Evolutionary conservation across 2,113 vertebrate genomes (phyloP).

Genomic region (Brachyistius frenatus): DNA sequence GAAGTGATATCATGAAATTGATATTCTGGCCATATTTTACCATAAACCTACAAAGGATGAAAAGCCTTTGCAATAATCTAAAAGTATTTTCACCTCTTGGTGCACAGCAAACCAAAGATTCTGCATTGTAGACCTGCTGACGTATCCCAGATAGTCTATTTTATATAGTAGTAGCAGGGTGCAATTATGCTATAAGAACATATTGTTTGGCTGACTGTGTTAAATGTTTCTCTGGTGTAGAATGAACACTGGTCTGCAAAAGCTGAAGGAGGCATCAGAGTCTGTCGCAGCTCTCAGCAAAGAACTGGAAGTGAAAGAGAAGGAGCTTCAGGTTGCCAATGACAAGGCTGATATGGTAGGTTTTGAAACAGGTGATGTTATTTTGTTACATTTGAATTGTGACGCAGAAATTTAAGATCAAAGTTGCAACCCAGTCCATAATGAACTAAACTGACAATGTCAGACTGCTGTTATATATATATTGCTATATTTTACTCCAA

Average conservation of each 20-base stretch:
- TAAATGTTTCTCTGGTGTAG: constrained; percentile 70
- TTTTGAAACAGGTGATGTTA: neutral
- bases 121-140: neutral
- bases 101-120: neutral
- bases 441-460: neutral
- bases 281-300: constrained; percentile 92
- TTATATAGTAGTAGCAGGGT: neutral
- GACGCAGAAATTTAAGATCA: neutral
- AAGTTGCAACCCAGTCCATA: neutral
- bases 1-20: constrained; percentile 11
- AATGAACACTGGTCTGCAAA: constrained; percentile 95
- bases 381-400: neutral
- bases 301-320: constrained; percentile 94
- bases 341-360: constrained; percentile 93
- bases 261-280: constrained; percentile 94
- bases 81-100: neutral
- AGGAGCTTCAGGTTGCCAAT: constrained; percentile 93
- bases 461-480: neutral
- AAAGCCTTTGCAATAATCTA: constrained; percentile 4
- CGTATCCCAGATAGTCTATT: neutral
- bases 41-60: neutral
- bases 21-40: neutral
- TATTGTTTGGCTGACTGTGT: neutral
- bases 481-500: too few species aligned
- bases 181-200: neutral